Conservation (phyloP, 2,888 invertebrate genomes). For the Gasteruption jaculator region DNA sequence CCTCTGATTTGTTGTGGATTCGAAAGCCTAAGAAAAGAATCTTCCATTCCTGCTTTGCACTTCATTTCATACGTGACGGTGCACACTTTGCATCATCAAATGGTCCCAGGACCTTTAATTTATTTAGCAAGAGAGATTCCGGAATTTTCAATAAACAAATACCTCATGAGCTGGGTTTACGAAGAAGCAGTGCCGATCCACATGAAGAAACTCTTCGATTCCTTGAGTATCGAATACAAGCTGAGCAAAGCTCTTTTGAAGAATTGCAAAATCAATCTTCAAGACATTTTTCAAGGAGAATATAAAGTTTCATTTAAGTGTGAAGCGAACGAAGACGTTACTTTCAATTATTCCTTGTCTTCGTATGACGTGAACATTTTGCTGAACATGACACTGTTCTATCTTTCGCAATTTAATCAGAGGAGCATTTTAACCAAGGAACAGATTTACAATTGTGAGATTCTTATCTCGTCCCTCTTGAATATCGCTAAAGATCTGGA, state of each 20-base stretch:
- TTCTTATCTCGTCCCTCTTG: slow-evolving; percentile 33
- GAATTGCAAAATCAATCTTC: slow-evolving; percentile 42
- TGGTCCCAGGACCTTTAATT: slow-evolving; percentile 54
- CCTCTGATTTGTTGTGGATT: slow-evolving; percentile 44
- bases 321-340: slow-evolving; percentile 23
- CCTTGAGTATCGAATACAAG: slow-evolving; percentile 45
- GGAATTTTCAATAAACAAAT: slow-evolving; percentile 49
- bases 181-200: slow-evolving; percentile 41
- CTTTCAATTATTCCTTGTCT: slow-evolving; percentile 23
- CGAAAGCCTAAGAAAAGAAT: slow-evolving; percentile 47
- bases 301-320: slow-evolving; percentile 24
- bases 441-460: slow-evolving; percentile 29
- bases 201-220: slow-evolving; percentile 44
- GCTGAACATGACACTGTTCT: slow-evolving; percentile 38
- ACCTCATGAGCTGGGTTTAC: slow-evolving; percentile 55
- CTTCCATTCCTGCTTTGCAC: slow-evolving; percentile 18
- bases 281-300: slow-evolving; percentile 43
- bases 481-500: slow-evolving; percentile 27
- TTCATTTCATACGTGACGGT: slow-evolving; percentile 45
- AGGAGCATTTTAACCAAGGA: slow-evolving; percentile 25
- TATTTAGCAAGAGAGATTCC: slow-evolving; percentile 53
- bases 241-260: slow-evolving; percentile 53
- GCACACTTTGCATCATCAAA: slow-evolving; percentile 62
- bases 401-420: slow-evolving; percentile 37
- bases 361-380: slow-evolving; percentile 24